phyloP scores from a whole-genome alignment of 2,113 vertebrate species.

The Callionymus lyra region DNA sequence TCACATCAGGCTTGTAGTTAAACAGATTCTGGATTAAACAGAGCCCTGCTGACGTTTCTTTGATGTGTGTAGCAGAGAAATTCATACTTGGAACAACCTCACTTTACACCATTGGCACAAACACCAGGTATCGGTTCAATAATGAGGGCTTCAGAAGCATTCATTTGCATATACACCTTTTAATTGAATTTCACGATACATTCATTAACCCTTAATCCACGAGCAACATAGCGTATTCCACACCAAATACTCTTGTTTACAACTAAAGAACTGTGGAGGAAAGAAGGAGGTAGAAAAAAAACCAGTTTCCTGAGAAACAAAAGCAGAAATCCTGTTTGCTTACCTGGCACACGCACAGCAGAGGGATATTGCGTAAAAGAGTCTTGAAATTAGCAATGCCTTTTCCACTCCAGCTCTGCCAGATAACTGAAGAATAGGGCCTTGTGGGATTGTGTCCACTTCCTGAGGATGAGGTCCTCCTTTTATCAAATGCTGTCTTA shows the following conservation, averaged over 20 bases:
- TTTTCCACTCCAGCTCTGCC: constrained; percentile 36
- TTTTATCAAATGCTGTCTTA: constrained; percentile 11
- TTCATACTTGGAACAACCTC: constrained; percentile 9
- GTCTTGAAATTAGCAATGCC: constrained; percentile 40
- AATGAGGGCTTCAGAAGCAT: constrained; percentile 14
- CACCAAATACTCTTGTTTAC: no score
- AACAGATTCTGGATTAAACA: constrained; percentile 10
- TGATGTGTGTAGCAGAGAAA: constrained; percentile 17
- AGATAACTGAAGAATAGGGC: constrained; percentile 34
- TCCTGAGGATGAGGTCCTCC: constrained; percentile 34
- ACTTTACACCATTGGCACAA: constrained; percentile 1
- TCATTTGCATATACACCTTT: background rate
- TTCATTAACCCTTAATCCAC: no score
- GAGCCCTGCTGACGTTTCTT: constrained; percentile 9
- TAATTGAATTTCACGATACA: no score
- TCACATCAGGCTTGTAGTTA: background rate
- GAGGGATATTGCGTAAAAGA: constrained; percentile 42
- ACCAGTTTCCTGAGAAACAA: no score
- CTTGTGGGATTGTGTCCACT: constrained; percentile 37
- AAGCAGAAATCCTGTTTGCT: constrained; percentile 9
- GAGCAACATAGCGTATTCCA: no score
- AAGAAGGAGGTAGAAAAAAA: no score
- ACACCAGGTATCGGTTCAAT: constrained; percentile 1
- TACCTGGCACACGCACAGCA: constrained; percentile 26
- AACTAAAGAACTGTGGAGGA: background rate